These are phyloP conservation scores for Apeltes quadracus DNA, from an alignment of 2,113 vertebrate species.

Conservation along the genomic window DNA sequence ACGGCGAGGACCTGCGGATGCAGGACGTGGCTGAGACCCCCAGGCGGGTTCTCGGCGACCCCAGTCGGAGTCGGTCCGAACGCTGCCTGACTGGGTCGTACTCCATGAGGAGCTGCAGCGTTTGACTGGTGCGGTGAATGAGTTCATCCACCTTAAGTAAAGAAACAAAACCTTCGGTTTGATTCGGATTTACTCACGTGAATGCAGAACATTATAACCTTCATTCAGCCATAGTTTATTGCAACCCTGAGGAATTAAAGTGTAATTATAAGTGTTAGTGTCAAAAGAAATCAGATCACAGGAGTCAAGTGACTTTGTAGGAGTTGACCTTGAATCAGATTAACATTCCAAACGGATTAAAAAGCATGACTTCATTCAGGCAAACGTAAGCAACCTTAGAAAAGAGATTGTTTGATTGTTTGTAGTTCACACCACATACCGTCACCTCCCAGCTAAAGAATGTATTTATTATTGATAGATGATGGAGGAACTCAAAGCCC, in stretches of 20 bases:
- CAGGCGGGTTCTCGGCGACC: constrained; percentile 69
- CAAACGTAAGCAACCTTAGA: constrained; percentile 19
- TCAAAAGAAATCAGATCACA: background rate
- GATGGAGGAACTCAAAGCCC: constrained; percentile 37
- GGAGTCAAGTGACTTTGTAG: background rate
- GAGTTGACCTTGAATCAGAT: background rate
- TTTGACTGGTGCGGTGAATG: constrained; percentile 90
- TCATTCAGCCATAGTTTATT: background rate
- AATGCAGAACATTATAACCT: background rate
- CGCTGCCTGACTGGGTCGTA: constrained; percentile 92
- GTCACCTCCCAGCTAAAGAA: constrained; percentile 60
- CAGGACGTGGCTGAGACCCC: constrained; percentile 81
- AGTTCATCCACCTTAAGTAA: constrained; percentile 87
- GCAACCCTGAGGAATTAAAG: background rate
- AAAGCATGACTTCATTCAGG: background rate
- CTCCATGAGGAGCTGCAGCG: constrained; percentile 93
- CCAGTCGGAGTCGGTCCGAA: constrained; percentile 85
- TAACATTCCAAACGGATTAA: background rate
- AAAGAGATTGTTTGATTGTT: constrained; percentile 25
- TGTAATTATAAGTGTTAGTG: background rate
- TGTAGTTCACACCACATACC: constrained; percentile 42
- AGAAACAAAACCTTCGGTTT: constrained; percentile 8
- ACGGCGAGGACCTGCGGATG: constrained; percentile 81
- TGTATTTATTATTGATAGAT: too few relatives aligned
- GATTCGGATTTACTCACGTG: background rate